Conservation (phyloP, 2,888 invertebrate genomes). For the Drosophila algonquin region DNA sequence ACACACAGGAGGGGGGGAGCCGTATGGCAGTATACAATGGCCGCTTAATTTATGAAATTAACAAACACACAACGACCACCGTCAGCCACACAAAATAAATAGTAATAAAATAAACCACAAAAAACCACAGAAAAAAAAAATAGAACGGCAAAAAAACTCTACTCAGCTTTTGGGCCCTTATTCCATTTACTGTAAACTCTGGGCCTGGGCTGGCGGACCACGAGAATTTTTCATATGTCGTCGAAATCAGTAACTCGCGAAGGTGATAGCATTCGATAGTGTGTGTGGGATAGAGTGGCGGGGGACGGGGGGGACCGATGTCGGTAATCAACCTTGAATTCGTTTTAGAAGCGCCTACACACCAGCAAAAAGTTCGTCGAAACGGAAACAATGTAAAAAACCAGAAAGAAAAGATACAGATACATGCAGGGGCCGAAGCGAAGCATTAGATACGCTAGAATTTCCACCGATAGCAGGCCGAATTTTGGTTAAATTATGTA, state of each 20-base stretch:
- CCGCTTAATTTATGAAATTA: constrained; percentile 75
- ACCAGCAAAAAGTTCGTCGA: constrained; percentile 13
- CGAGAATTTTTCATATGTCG: constrained; percentile 62
- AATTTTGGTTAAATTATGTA: neutral
- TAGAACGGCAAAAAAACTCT: constrained; percentile 28
- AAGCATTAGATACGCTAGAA: neutral
- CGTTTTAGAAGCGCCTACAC: constrained; percentile 49
- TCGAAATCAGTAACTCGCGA: constrained; percentile 59
- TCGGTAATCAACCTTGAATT: constrained; percentile 79
- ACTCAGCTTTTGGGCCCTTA: constrained; percentile 56
- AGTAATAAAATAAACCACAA: constrained; percentile 39
- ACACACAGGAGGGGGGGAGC: neutral
- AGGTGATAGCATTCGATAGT: constrained; percentile 41
- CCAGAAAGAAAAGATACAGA: neutral
- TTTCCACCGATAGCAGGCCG: neutral
- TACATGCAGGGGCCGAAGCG: neutral
- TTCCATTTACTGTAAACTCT: constrained; percentile 52
- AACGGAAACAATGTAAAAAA: constrained; percentile 35
- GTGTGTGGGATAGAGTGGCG: constrained; percentile 48
- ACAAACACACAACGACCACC: constrained; percentile 48
- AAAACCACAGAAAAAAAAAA: constrained; percentile 13
- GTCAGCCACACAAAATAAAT: constrained; percentile 58
- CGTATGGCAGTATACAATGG: constrained; percentile 44
- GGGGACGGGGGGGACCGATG: constrained; percentile 26
- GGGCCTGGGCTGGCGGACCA: constrained; percentile 44